Evolutionary conservation across 2,113 vertebrate species (phyloP).

Genomic region (Lepus americanus): DNA sequence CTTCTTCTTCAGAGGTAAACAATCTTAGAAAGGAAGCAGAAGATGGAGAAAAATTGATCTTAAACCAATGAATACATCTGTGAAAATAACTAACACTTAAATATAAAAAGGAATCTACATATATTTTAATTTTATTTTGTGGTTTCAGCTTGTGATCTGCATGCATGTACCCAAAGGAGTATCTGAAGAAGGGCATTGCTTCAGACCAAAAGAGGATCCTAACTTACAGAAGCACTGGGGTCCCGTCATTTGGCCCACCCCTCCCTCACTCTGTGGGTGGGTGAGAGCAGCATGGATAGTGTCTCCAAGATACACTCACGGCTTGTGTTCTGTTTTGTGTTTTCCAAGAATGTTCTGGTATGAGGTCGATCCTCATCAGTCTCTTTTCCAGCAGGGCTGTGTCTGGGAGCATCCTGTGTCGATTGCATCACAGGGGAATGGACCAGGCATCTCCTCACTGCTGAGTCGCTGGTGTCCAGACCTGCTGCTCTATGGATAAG

Average conservation of each 20-base stretch:
- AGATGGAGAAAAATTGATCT: neutral
- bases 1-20: neutral
- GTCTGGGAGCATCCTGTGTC: too few relatives aligned
- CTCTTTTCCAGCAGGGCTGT: too few relatives aligned
- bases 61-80: neutral
- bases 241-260: neutral
- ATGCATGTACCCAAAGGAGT: neutral
- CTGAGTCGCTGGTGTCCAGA: too few relatives aligned
- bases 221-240: neutral
- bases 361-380: too few relatives aligned
- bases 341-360: too few relatives aligned
- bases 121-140: neutral
- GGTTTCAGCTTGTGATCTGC: neutral
- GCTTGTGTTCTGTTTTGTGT: too few relatives aligned
- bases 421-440: too few relatives aligned
- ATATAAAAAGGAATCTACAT: neutral
- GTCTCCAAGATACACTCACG: too few relatives aligned
- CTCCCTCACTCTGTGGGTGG: too few relatives aligned
- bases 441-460: too few relatives aligned
- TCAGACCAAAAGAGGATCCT: neutral
- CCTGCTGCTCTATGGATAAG: too few relatives aligned
- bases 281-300: too few relatives aligned
- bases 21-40: neutral
- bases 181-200: neutral
- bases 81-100: neutral